A percentile compares a stretch with the other conserved stretches of the same genome.
phyloP scores from a whole-genome alignment of 1,140 invertebrate genomes.

The Vanessa atalanta region DNA sequence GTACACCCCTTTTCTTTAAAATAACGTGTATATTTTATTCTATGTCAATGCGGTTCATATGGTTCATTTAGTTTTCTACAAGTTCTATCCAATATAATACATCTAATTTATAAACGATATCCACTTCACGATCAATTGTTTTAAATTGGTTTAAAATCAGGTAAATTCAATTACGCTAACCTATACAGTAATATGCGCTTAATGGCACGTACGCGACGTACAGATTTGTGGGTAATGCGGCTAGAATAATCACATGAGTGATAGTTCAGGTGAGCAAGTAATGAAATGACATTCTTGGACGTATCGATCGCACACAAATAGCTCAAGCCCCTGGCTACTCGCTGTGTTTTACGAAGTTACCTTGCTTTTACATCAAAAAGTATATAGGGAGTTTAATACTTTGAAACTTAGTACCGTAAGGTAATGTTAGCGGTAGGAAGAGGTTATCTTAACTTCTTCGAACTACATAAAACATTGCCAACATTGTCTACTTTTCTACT shows the following conservation, averaged over 20 bases:
- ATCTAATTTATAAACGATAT: no score
- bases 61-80: no score
- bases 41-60: no score
- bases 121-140: no score
- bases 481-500: conserved; percentile 7
- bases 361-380: conserved; percentile 8
- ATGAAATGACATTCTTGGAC: conserved; percentile 57
- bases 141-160: not conserved
- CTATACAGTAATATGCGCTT: not conserved
- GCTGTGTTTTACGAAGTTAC: not conserved
- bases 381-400: not conserved
- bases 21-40: no score
- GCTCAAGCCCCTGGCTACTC: conserved; percentile 28
- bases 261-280: conserved; percentile 53
- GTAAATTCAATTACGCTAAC: not conserved
- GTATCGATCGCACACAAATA: conserved; percentile 59
- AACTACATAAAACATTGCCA: conserved; percentile 7
- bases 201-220: conserved; percentile 3
- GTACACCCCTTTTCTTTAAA: no score
- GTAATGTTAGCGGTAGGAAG: not conserved
- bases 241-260: conserved; percentile 18
- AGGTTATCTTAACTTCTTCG: conserved; percentile 3
- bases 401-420: conserved; percentile 1
- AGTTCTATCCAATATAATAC: no score
- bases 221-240: conserved; percentile 19